Evolutionary conservation across 2,113 vertebrate species (phyloP).

Genomic region (Okapia johnstoni): DNA sequence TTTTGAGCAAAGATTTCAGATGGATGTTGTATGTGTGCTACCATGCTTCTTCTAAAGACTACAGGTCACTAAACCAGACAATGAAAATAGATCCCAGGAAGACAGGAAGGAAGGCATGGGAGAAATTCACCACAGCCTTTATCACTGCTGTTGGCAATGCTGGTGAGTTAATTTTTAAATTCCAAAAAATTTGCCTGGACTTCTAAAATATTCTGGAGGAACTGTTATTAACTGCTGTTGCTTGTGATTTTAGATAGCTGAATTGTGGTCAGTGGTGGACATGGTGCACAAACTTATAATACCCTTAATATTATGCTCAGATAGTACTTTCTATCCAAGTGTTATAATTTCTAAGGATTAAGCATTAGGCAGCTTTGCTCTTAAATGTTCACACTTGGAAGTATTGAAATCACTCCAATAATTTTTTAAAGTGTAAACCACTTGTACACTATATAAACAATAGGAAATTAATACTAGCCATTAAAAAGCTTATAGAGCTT

Average conservation of each 20-base stretch:
- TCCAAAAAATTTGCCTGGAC: not conserved
- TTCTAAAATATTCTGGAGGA: not conserved
- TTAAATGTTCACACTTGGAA: conserved; percentile 5
- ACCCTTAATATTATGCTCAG: not conserved
- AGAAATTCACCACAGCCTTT: not conserved
- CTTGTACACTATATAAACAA: not conserved
- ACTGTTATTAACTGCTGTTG: not conserved
- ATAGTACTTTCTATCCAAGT: not conserved
- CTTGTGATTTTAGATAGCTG: not conserved
- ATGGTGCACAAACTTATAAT: not conserved
- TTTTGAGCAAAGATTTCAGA: not conserved
- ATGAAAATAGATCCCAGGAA: not conserved
- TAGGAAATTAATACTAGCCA: not conserved
- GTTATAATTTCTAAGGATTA: not conserved
- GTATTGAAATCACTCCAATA: not conserved
- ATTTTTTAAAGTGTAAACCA: not conserved
- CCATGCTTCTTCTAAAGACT: not conserved
- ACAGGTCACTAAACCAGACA: not conserved
- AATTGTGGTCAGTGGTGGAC: not conserved
- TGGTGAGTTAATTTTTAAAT: not conserved
- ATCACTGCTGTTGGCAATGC: not conserved
- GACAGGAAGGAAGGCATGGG: not conserved
- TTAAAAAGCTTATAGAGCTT: not conserved
- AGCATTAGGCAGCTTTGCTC: not conserved
- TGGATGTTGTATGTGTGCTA: not conserved